Percentiles rank a stretch among this genome's conserved stretches.
phyloP scores from a whole-genome alignment of 2,797 vertebrate species.

The Pangasius sanitwongsei region DNA sequence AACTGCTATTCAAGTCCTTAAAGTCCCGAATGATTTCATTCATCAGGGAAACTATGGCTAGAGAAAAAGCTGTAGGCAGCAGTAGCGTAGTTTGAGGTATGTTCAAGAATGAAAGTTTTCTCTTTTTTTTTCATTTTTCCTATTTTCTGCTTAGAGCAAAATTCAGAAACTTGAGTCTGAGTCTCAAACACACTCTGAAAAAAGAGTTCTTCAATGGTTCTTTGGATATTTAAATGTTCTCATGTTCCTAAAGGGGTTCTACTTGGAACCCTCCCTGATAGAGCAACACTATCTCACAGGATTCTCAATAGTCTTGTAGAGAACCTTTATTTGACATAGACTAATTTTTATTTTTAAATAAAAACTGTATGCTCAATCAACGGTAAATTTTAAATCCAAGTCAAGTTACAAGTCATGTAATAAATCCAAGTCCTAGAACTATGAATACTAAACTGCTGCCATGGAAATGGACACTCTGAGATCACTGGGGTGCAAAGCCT shows the following conservation, averaged over 20 bases:
- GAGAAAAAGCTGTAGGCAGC: neutral
- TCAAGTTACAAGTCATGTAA: neutral
- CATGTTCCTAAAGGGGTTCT: neutral
- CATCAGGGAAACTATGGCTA: neutral
- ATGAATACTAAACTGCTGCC: neutral
- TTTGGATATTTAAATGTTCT: neutral
- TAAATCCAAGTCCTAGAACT: neutral
- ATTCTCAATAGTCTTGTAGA: neutral
- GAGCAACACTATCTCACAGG: neutral
- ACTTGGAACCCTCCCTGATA: neutral
- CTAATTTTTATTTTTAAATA: neutral
- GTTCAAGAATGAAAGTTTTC: neutral
- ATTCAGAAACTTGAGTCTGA: neutral
- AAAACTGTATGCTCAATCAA: neutral
- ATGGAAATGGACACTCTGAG: neutral
- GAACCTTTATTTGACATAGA: neutral
- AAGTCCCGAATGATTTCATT: neutral
- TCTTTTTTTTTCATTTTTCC: neutral
- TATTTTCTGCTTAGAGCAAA: neutral
- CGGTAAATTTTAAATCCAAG: neutral
- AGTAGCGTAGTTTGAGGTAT: neutral
- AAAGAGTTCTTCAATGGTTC: too few species aligned
- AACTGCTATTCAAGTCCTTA: neutral
- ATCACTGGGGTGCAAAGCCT: slow-evolving; percentile 6
- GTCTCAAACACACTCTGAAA: neutral